These are phyloP conservation scores for Linhomoeus sp. DNA, from an alignment of 2,888 invertebrate genomes.

Conservation along the genomic window DNA sequence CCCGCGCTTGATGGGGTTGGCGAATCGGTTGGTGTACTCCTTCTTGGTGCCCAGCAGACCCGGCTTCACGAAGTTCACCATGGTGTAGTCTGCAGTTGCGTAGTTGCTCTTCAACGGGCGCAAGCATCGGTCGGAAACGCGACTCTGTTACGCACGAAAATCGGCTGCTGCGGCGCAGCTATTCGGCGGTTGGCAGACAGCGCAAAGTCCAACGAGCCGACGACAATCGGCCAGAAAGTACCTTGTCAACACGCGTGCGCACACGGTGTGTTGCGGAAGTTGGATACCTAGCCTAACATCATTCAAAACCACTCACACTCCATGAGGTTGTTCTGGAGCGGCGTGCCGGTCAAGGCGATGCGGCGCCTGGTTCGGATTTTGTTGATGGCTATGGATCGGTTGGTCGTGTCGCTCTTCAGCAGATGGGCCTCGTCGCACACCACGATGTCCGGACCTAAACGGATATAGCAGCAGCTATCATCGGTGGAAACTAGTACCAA, in stretches of 20 bases:
- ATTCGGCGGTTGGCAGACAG: too few relatives aligned
- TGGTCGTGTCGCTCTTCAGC: constrained; percentile 77
- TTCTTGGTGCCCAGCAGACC: constrained; percentile 74
- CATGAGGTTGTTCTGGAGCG: constrained; percentile 82
- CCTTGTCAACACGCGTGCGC: too few relatives aligned
- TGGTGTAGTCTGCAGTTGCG: constrained; percentile 61
- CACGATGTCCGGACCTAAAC: constrained; percentile 64
- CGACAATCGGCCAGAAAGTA: too few relatives aligned
- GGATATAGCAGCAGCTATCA: neutral
- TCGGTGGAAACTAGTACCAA: neutral
- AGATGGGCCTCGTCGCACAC: constrained; percentile 95
- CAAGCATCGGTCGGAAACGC: too few relatives aligned
- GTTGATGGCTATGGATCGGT: constrained; percentile 66
- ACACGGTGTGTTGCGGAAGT: constrained; percentile 90
- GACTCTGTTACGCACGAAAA: too few relatives aligned
- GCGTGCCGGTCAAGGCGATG: constrained; percentile 87
- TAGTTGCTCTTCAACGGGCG: too few relatives aligned
- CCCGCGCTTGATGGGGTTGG: constrained; percentile 85
- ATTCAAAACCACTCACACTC: constrained; percentile 46
- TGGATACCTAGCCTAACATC: constrained; percentile 58
- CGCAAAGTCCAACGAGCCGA: too few relatives aligned
- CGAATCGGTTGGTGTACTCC: constrained; percentile 82
- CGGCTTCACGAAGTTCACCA: constrained; percentile 96
- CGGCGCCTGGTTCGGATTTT: constrained; percentile 60
- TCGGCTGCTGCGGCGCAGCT: too few relatives aligned